Percentiles rank a stretch among this genome's conserved stretches.
Conservation (phyloP, 1,140 invertebrate species). For the Drosophila chauvacae region DNA sequence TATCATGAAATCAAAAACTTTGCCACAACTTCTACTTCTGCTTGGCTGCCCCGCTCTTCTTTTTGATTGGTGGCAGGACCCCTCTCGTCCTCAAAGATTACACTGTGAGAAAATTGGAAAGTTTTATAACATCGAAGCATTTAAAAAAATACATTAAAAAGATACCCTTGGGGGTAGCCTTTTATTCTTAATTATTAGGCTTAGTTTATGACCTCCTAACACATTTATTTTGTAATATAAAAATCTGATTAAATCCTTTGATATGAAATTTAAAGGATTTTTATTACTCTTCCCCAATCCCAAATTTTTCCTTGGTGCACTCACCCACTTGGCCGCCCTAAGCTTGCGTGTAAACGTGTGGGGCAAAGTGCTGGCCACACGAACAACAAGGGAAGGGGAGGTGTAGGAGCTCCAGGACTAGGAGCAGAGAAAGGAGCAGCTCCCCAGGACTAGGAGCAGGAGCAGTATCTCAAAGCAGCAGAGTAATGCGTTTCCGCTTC, state of each 20-base stretch:
- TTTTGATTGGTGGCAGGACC: constrained; percentile 60
- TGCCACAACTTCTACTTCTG: constrained; percentile 67
- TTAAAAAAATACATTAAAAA: too few species aligned
- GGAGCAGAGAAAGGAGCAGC: constrained; percentile 1
- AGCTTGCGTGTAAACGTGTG: constrained; percentile 68
- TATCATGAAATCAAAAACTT: constrained; percentile 82
- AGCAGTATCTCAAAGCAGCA: constrained; percentile 42
- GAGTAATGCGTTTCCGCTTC: constrained; percentile 80
- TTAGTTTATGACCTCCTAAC: background rate
- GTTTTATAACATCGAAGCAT: accelerated
- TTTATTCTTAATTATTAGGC: background rate
- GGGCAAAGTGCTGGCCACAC: constrained; percentile 44
- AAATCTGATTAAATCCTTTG: background rate
- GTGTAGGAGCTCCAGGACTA: background rate
- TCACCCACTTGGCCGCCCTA: constrained; percentile 19
- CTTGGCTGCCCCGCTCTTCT: constrained; percentile 37
- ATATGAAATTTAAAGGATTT: background rate
- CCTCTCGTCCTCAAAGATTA: background rate
- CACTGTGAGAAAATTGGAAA: background rate
- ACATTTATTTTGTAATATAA: too few species aligned
- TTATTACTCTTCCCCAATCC: background rate
- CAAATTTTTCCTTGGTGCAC: constrained; percentile 2
- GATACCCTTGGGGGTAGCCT: too few species aligned
- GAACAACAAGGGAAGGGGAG: constrained; percentile 24
- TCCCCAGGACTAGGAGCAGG: constrained; percentile 7